A percentile compares a stretch with the other conserved stretches of the same genome.
These are phyloP conservation scores for Andrena chrysosceles DNA, from an alignment of 2,888 invertebrate species.

Conservation along the genomic window DNA sequence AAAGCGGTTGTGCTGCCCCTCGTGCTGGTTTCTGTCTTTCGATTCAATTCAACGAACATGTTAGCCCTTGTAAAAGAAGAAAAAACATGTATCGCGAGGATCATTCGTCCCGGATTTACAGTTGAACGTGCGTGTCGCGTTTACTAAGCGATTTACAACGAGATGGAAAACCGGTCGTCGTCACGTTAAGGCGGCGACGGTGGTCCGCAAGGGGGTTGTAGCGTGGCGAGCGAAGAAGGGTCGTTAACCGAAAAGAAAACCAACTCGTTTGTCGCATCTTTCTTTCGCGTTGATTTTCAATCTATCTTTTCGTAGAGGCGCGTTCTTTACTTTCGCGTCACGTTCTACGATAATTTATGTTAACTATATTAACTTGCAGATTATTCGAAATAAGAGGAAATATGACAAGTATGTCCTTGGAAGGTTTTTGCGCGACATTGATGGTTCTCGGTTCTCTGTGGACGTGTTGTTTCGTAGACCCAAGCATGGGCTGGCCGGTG, in stretches of 20 bases:
- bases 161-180: slow-evolving; percentile 87
- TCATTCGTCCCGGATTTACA: neutral
- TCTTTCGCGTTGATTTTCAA: neutral
- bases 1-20: no score
- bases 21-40: neutral
- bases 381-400: neutral
- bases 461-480: slow-evolving; percentile 10
- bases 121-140: slow-evolving; percentile 86
- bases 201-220: slow-evolving; percentile 39
- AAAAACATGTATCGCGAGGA: neutral
- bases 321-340: neutral
- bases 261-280: slow-evolving; percentile 11
- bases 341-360: neutral
- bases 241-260: slow-evolving; percentile 52
- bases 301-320: neutral
- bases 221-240: slow-evolving; percentile 36
- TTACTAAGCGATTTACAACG: slow-evolving; percentile 85
- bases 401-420: slow-evolving; percentile 1
- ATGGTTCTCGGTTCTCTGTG: slow-evolving; percentile 31
- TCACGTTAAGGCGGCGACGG: slow-evolving; percentile 69
- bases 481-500: slow-evolving; percentile 23
- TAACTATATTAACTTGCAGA: slow-evolving; percentile 26
- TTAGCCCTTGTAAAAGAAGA: neutral
- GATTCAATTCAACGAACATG: neutral
- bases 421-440: neutral